Evolutionary conservation across 1,140 invertebrate species (phyloP), one percentile per base, ranked within the genome.

Genomic region (Sweltsa coloradensis): DNA sequence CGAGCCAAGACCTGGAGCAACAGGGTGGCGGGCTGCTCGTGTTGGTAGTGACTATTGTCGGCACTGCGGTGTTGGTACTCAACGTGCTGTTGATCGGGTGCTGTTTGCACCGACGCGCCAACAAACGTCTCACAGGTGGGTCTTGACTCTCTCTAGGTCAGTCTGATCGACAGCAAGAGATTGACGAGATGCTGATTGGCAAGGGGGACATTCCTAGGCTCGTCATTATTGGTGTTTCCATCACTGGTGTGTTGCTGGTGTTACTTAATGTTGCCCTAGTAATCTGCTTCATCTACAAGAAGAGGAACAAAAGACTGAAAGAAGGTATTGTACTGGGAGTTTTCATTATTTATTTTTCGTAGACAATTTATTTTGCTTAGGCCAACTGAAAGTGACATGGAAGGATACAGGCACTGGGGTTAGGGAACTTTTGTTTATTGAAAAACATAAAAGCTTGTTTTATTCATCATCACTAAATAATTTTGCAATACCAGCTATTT

Each of bases 41-140:
- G 41, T 73, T 85, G 43, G 69, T 80, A 22, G 80, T 85, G 31
- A 82, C 79, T 45, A 71, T 85, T 23, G 74, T 84, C 7, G 83
- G 82, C 19, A 75, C 79, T 37, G 73, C 76, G 29, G 69, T 86
- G 41, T 74, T 87, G 22, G 63, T 83, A 22, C 73, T 90, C 58
- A 91, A 91, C 67, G 78, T 91, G 56, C 75, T 89, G 48, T 72
- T 92, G 60, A 85, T 92, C 51, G 81, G 86, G 45, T 91, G 86
- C 67, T 92, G 89, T 68, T 76, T 93, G 47, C 78, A 85, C 58
- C 74, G 81, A 60, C 73, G 75, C 69, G 73, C 78, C 46, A 80
- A 80, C 61, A 83, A 83, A 64, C 71, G 79, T 58, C 66, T 78
- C n/a, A 68, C 72, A 81, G 81, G 76, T 61, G 53, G 56, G 55